A percentile compares a stretch with the other conserved stretches of the same genome.
phyloP scores from a whole-genome alignment of 2,797 vertebrate species.

The Heteromormyrus szaboi region DNA sequence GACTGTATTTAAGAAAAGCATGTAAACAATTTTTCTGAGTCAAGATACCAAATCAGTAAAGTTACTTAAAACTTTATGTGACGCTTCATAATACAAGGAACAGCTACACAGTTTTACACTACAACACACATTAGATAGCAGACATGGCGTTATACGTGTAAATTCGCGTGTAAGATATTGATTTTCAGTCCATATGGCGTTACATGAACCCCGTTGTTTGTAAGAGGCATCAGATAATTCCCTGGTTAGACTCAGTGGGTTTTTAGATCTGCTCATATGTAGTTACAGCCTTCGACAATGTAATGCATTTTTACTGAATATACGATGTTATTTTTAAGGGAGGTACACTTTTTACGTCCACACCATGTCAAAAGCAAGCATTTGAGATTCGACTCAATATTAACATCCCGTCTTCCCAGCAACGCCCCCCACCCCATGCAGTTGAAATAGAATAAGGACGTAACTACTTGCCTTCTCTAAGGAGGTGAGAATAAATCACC shows the following conservation, averaged over 20 bases:
- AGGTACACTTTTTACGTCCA: background rate
- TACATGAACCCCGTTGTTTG: background rate
- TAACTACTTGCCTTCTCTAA: slow-evolving; percentile 68
- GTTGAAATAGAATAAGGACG: background rate
- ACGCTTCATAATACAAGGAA: background rate
- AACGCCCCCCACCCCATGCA: slow-evolving; percentile 1
- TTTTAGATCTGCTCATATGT: background rate
- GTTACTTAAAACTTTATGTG: background rate
- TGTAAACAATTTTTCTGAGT: background rate
- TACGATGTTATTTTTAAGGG: background rate
- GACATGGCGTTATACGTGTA: background rate
- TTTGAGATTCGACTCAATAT: background rate
- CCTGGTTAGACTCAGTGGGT: background rate
- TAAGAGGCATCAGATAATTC: background rate
- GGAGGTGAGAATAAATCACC: slow-evolving; percentile 74
- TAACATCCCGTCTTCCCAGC: background rate
- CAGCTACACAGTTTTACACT: background rate
- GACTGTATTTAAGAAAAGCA: background rate
- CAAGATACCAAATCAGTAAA: background rate
- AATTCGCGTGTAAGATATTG: background rate
- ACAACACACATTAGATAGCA: background rate
- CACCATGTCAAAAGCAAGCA: background rate
- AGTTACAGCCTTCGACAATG: background rate
- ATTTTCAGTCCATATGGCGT: background rate
- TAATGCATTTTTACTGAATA: background rate